Base-by-base conservation (phyloP, 1,140 invertebrate species). In the Agraylea sexmaculata region DNA sequence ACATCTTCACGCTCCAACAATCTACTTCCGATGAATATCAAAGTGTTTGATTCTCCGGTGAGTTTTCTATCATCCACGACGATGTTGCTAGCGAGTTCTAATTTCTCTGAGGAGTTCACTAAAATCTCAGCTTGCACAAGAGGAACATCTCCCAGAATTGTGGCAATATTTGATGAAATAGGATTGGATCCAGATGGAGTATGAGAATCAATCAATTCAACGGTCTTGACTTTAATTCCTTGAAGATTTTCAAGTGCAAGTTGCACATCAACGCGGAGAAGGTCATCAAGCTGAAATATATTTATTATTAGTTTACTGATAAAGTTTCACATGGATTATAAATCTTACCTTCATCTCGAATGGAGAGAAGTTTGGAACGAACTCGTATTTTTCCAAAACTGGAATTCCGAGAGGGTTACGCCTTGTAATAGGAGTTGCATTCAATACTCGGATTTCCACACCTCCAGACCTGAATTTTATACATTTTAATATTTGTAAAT, bases 361-460 rank as follows among this genome's bases (percentile, higher is more conserved):
- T 46, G 52, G 52, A 48, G 70, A 60, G 39, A 64, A 63, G 53
- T 84, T 74, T 1, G 85, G 75, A 2, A 90, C 55, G 53, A 94
- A 92, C 41, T 70, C 64, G 50, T 84, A 87, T 51, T 74, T 73
- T 53, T 85, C 82, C 6, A 84, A 51, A 4, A 84, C 74, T 10
- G 80, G 78, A 15, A 78, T 69, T 6, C 71, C 73, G 3, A 71
- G 60, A 7, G 69, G 66, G 44, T 74, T 69, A 17, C 69, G 73
- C 42, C 77, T 73, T 5, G 83, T 70, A 31, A 93, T 89, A 3
- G 79, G 72, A 47, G 75, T 85, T 0, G 84, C 83, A 50, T 82
- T 79, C 0, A 94, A 59, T 29, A 87, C 88, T 41, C 75, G 70
- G 18, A 93, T 74, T 63, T 89, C 83, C 11, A 94, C 78, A 35